Percentiles rank a stretch among this genome's conserved stretches.
phyloP scores from a whole-genome alignment of 1,140 invertebrate species.

The Caenorhabditis brenneri region DNA sequence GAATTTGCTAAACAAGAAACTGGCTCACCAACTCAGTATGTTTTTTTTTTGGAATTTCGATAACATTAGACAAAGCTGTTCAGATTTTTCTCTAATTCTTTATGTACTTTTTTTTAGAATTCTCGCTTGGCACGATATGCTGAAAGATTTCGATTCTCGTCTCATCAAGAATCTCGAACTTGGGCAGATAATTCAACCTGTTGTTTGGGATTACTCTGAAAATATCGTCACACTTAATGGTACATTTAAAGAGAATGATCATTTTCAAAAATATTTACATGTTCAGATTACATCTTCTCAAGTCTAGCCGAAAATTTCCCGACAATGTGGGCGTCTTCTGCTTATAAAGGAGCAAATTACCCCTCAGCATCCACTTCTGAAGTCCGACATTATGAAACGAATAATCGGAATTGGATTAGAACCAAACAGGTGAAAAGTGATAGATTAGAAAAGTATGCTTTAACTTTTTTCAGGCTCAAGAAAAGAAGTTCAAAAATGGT shows the following conservation, averaged over 20 bases:
- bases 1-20: conserved; percentile 36
- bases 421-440: conserved; percentile 29
- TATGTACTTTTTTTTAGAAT: too few relatives aligned
- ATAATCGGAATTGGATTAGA: conserved; percentile 51
- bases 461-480: neutral
- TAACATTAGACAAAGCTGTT: too few relatives aligned
- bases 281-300: conserved; percentile 49
- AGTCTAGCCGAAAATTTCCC: conserved; percentile 52
- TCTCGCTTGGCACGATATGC: conserved; percentile 56
- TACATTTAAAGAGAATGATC: neutral
- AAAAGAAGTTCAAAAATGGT: neutral
- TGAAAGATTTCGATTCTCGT: conserved; percentile 48
- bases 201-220: conserved; percentile 57
- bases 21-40: neutral
- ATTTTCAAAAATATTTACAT: neutral
- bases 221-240: conserved; percentile 49
- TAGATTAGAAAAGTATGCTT: neutral
- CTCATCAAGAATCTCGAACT: conserved; percentile 49
- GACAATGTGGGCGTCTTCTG: conserved; percentile 54
- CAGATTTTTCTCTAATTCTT: too few relatives aligned
- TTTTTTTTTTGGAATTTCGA: neutral
- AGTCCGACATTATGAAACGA: conserved; percentile 46
- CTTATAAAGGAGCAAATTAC: conserved; percentile 55
- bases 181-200: conserved; percentile 48
- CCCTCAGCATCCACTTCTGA: conserved; percentile 49